Base-by-base conservation (phyloP, 2,888 invertebrate genomes). In the Chymomyza caudatula region DNA sequence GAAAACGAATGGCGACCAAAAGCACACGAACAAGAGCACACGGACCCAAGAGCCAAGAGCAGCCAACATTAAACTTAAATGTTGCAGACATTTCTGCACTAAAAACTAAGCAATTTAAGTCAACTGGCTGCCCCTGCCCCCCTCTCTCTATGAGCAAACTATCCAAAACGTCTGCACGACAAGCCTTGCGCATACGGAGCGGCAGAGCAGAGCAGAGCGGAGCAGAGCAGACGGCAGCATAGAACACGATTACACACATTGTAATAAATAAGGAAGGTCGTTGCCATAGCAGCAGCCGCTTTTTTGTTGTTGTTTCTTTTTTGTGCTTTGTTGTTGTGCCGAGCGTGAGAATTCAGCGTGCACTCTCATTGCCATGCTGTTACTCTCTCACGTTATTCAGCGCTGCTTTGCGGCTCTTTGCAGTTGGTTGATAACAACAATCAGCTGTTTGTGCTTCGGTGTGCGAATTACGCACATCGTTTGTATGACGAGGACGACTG, bases 221-320 rank as follows among this genome's bases (percentile, higher is more conserved):
- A n/a, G n/a, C n/a, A n/a, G n/a, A 60, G 47, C 61, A 69, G 42
- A 60, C 20, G 29, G 54, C 22, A 54, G 79, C 80, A n/a, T 47
- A 15, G n/a, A 4, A 20, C 52, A 43, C n/a, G 15, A 42, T 13
- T 22, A 60, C 52, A 85, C 76, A 85, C 79, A 80, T 83, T 81
- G 74, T 79, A 87, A 81, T 85, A 88, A 87, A 84, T 86, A 81
- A 85, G 88, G 88, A 88, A 88, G 88, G 88, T 88, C 88, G 89
- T 88, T 88, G 88, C 87, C 88, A 88, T 86, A 85, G 85, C 86
- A 85, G 77, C 81, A 76, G 77, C 69, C 65, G 29, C n/a, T n/a
- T n/a, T n/a, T 25, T 25, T 25, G 25, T 25, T 25, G 25, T 5
- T 25, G 3, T 25, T 25, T 3, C 25, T 25, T 25, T 25, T 25